Percentiles rank a stretch among this genome's conserved stretches.
phyloP scores from a whole-genome alignment of 2,797 vertebrate species.

The Lutjanus argentimaculatus region DNA sequence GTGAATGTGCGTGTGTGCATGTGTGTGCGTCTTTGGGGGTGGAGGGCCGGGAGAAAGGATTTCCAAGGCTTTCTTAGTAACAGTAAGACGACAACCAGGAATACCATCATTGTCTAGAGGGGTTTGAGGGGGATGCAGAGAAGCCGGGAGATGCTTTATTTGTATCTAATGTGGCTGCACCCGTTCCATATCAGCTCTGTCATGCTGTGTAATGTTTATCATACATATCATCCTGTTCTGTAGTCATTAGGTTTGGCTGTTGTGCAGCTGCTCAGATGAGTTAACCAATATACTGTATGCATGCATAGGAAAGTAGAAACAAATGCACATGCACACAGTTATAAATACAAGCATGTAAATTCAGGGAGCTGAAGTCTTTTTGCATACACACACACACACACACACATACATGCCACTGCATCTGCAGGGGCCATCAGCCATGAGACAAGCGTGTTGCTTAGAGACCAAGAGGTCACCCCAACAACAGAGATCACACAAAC shows the following conservation, averaged over 20 bases:
- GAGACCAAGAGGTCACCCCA: slow-evolving; percentile 79
- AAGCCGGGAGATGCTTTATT: slow-evolving; percentile 40
- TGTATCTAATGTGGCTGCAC: slow-evolving; percentile 35
- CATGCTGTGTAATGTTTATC: slow-evolving; percentile 10
- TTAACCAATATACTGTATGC: not conserved
- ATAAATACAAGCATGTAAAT: slow-evolving; percentile 11
- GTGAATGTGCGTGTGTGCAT: slow-evolving; percentile 39
- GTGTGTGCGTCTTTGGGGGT: slow-evolving; percentile 64
- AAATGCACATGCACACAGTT: slow-evolving; percentile 13
- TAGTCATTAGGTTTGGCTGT: slow-evolving; percentile 16
- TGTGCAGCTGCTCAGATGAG: slow-evolving; percentile 14
- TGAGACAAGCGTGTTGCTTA: slow-evolving; percentile 74
- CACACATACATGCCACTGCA: slow-evolving; percentile 13
- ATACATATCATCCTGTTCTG: slow-evolving; percentile 20
- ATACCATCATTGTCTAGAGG: slow-evolving; percentile 73
- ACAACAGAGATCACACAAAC: slow-evolving; percentile 82
- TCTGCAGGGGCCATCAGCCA: slow-evolving; percentile 65
- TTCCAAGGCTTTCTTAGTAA: slow-evolving; percentile 72
- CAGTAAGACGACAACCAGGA: slow-evolving; percentile 76
- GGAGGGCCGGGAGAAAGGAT: slow-evolving; percentile 71
- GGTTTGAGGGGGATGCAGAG: slow-evolving; percentile 55
- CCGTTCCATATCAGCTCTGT: slow-evolving; percentile 30
- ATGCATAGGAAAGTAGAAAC: not conserved
- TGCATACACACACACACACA: slow-evolving; percentile 1
- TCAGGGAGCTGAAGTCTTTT: slow-evolving; percentile 20